Conservation (phyloP, 2,797 vertebrate species). For the Gallirallus australis region DNA sequence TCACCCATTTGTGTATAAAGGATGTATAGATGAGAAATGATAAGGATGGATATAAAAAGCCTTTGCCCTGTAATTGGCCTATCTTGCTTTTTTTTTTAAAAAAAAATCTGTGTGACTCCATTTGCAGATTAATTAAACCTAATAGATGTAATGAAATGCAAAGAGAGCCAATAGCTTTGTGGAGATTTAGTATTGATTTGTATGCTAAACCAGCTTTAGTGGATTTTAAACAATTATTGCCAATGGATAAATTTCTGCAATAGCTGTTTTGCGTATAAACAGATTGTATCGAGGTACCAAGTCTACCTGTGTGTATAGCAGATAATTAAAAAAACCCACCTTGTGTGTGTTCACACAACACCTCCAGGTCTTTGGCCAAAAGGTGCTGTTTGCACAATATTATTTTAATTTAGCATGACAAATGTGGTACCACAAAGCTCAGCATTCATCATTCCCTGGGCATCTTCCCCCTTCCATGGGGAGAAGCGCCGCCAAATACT, state of each 20-base stretch:
- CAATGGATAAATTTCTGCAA: slow-evolving; percentile 2
- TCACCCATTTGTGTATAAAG: neutral
- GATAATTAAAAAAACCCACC: neutral
- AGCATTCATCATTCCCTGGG: neutral
- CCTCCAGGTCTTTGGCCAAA: neutral
- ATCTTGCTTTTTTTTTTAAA: neutral
- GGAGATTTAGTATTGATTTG: slow-evolving; percentile 39
- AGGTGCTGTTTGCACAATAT: slow-evolving; percentile 17
- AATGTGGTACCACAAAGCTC: slow-evolving; percentile 2
- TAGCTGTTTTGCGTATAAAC: neutral
- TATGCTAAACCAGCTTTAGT: neutral
- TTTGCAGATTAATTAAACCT: slow-evolving; percentile 66
- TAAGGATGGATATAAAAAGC: neutral
- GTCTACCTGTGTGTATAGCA: neutral
- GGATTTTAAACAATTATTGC: slow-evolving; percentile 35
- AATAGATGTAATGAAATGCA: slow-evolving; percentile 51
- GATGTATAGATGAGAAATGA: fast-evolving
- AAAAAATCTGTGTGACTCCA: slow-evolving; percentile 23
- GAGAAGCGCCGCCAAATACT: neutral
- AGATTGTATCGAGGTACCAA: neutral
- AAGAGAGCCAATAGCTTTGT: neutral
- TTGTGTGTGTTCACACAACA: neutral
- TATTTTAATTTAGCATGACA: slow-evolving; percentile 43
- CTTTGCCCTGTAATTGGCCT: slow-evolving; percentile 48
- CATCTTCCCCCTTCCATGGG: neutral